Conservation (phyloP, 2,113 vertebrate genomes). For the Tichodroma muraria region DNA sequence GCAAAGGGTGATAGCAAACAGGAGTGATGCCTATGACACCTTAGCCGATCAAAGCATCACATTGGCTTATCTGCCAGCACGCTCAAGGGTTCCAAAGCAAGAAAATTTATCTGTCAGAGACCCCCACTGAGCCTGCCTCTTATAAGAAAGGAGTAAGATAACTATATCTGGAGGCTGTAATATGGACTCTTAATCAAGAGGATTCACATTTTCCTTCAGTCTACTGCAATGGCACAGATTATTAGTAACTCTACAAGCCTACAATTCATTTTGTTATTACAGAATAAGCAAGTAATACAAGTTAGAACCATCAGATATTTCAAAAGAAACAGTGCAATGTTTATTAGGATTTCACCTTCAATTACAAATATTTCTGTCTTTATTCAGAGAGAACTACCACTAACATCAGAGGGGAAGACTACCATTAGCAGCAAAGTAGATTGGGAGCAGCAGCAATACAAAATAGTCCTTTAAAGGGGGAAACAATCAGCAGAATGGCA, state of each 20-base stretch:
- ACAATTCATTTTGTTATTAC: not conserved
- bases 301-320: not conserved
- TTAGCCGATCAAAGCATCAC: not conserved
- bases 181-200: not conserved
- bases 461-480: not conserved
- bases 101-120: not conserved
- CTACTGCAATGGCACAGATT: not conserved
- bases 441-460: not conserved
- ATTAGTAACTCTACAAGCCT: not conserved
- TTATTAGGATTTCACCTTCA: conserved; percentile 17
- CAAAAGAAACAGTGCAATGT: not conserved
- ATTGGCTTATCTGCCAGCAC: not conserved
- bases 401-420: not conserved
- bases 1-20: not conserved
- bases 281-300: not conserved
- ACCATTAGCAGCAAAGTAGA: not conserved
- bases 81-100: not conserved
- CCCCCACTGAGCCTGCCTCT: not conserved
- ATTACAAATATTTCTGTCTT: not conserved
- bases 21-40: not conserved
- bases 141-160: not conserved
- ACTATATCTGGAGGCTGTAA: not conserved
- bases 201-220: not conserved
- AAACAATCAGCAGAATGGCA: not conserved
- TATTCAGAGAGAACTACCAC: not conserved